Base-by-base conservation (phyloP, 23 tunicate species). In the Ascidia mentula region DNA sequence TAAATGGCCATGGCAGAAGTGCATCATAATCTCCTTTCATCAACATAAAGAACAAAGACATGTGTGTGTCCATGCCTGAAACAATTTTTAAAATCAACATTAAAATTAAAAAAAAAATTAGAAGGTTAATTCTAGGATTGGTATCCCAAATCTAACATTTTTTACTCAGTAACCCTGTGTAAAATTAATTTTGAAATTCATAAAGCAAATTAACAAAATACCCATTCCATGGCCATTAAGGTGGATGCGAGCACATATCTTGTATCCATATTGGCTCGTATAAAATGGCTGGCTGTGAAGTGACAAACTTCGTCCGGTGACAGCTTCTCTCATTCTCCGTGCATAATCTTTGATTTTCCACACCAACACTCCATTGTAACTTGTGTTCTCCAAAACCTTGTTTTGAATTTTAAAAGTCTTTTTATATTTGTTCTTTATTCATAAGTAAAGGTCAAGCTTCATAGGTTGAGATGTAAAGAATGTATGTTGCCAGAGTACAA, bases 1-100 rank as follows among this genome's bases (percentile, higher is more conserved):
- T 71, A 71, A 93, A 93, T 26, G 98, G 98, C 98, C 98, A 93
- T 28, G 90, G 90, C 38, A 93, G 60, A 76, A 93, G 40, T 1
- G 98, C 89, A 72, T 93, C 98, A 61, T 93, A 93, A 31, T 93
- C 98, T 74, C 98, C 98, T 45, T 85, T 84, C 98, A 93, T 93
- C 46, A 93, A 89, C 18, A 93, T 93, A 38, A 93, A 93, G 59
- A 93, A 93, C 34, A 93, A 70, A n/a, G 93, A 88, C 81, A 93
- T 84, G 77, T 93, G 98, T 28, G 98, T 93, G 13, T 89, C 92
- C 80, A 84, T 93, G 69, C 97, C 97, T 92, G 71, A 9, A 9
- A 42, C n/a, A n/a, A n/a, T n/a, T n/a, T n/a, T n/a, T n/a, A n/a
- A 53, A 53, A n/a, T n/a, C n/a, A n/a, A n/a, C n/a, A n/a, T n/a